Conservation (phyloP, 2,113 vertebrate genomes). For the Saccopteryx bilineata region DNA sequence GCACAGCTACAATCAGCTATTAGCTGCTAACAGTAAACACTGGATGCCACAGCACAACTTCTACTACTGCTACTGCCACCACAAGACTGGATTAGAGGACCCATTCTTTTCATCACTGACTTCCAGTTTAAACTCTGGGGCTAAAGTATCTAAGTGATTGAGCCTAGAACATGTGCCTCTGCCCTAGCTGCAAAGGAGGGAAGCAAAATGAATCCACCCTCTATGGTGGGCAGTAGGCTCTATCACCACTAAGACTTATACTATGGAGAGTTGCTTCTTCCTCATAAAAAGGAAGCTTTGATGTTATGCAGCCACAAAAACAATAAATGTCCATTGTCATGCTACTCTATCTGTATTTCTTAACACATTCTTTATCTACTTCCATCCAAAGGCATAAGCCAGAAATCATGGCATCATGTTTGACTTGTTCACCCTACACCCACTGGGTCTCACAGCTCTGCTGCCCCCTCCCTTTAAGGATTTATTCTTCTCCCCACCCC, state of each 20-base stretch:
- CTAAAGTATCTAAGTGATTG: not conserved
- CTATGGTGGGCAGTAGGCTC: not conserved
- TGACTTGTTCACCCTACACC: not conserved
- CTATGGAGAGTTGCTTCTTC: not conserved
- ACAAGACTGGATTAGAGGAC: not conserved
- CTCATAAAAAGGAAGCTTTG: not conserved
- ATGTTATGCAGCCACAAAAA: not conserved
- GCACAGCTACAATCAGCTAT: not conserved
- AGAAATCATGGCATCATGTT: not conserved
- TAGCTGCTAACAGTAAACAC: not conserved
- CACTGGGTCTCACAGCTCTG: not conserved
- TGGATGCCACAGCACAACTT: not conserved
- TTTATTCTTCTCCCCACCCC: not conserved
- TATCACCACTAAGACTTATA: not conserved
- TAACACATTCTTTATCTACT: not conserved
- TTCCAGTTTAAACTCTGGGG: not conserved
- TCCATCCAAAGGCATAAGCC: not conserved
- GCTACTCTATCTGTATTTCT: not conserved
- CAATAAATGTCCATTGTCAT: constrained; percentile 2
- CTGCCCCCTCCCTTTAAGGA: not conserved
- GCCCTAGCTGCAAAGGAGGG: not conserved
- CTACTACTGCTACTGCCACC: not conserved
- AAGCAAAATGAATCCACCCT: not conserved
- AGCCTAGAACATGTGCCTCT: not conserved
- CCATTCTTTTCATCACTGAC: not conserved